Conservation (phyloP, 2,113 vertebrate species). For the Sylvicapra grimmia region DNA sequence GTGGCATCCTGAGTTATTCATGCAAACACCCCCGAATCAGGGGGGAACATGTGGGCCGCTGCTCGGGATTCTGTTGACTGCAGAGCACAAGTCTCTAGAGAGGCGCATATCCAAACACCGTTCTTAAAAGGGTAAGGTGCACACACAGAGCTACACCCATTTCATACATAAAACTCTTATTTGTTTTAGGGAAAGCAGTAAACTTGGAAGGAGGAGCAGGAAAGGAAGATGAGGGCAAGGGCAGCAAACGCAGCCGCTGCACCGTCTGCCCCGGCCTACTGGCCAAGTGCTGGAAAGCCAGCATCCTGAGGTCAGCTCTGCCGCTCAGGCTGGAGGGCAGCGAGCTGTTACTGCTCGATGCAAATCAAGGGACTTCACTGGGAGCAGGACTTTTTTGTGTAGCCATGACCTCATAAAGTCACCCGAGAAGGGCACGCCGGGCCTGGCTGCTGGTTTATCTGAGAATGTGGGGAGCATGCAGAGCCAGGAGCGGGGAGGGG, state of each 20-base stretch:
- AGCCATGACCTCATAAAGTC: conserved; percentile 73
- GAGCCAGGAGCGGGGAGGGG: conserved; percentile 64
- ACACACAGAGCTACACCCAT: neutral
- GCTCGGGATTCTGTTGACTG: neutral
- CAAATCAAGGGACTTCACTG: conserved; percentile 60
- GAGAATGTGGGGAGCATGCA: conserved; percentile 73
- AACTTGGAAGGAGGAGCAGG: neutral
- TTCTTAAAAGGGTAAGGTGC: neutral
- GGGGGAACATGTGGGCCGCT: neutral
- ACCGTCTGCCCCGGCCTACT: neutral
- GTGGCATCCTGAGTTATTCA: neutral
- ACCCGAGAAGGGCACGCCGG: conserved; percentile 61
- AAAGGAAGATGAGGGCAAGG: neutral
- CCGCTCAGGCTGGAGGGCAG: conserved; percentile 43
- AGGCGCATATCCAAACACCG: neutral
- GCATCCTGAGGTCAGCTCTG: conserved; percentile 4
- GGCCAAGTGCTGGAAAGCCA: conserved; percentile 21
- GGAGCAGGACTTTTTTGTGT: conserved; percentile 25
- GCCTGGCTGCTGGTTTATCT: conserved; percentile 77
- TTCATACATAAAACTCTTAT: neutral
- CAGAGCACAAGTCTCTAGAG: neutral
- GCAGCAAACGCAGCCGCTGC: neutral
- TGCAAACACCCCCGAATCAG: neutral
- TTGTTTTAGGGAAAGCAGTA: conserved; percentile 8
- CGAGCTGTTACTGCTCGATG: conserved; percentile 61